Evolutionary conservation across 1,140 invertebrate species (phyloP), one percentile per base, ranked within the genome.

Genomic region (Drosophila kanapiae): DNA sequence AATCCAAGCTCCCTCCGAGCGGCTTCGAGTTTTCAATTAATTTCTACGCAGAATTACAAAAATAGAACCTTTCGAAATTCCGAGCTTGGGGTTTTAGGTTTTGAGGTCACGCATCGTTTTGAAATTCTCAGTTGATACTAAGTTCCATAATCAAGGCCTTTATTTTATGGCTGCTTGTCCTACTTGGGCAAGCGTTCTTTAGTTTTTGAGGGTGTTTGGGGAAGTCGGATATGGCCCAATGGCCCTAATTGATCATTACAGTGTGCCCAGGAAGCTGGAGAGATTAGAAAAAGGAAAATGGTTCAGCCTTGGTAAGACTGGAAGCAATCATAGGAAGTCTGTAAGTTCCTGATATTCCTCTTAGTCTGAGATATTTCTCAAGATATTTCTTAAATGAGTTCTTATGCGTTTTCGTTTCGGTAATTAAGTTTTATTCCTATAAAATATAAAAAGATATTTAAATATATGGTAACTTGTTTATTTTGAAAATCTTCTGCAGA

Each of bases 21-120:
- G 4, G 42, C 38, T 51, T 6, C 48, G 29, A 51, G 62, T 59
- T 56, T 62, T 61, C 29, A 71, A 64, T 80, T 70, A 53, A 69
- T 43, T 87, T 68, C 48, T 80, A 87, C 80, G 84, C 80, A 88
- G 84, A 87, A 58, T 68, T 70, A 64, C 64, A 74, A 71, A 83
- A 87, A 80, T 80, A 70, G 79, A 87, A 80, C 47, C 76, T 80
- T 88, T 80, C 71, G 84, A 88, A 87, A 88, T 58, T 31, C n/a
- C n/a, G 18, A 47, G 63, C 48, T 43, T 33, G n/a, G 29, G n/a
- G 42, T 72, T 71, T 64, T 54, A n/a, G 48, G 49, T 75, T 75
- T 86, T 80, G 68, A 51, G 79, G 82, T 72, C 82, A 67, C n/a
- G 9, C 23, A 18, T 42, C 11, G 53, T 86, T 90, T 81, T 74